These are phyloP conservation scores for Saccostrea glomerata DNA, from an alignment of 1,140 invertebrate species.

Conservation along the genomic window DNA sequence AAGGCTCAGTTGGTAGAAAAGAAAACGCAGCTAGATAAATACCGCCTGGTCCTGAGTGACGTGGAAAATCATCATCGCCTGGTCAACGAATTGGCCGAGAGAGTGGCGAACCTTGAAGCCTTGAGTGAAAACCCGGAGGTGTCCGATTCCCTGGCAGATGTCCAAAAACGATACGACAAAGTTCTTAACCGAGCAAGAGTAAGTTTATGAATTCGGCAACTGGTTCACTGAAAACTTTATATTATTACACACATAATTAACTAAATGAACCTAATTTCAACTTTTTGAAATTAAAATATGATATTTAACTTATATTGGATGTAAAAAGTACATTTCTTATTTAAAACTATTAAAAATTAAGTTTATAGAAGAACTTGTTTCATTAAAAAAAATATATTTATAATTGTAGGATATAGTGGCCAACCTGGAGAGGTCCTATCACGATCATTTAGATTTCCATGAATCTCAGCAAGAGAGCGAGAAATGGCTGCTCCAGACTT, in stretches of 20 bases:
- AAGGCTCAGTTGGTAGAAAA: conserved; percentile 83
- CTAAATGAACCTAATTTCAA: too few species aligned
- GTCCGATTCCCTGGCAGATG: conserved; percentile 66
- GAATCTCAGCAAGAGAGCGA: conserved; percentile 94
- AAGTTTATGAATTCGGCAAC: conserved; percentile 24
- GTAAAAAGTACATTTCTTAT: too few species aligned
- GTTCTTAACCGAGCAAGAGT: conserved; percentile 66
- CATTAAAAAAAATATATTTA: background rate
- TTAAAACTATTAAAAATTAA: too few species aligned
- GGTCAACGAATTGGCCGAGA: conserved; percentile 79
- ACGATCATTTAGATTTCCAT: conserved; percentile 91
- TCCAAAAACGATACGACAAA: conserved; percentile 68
- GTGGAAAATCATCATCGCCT: conserved; percentile 72
- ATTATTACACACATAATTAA: too few species aligned
- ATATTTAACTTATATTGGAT: too few species aligned
- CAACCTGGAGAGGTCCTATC: conserved; percentile 69
- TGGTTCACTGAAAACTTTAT: too few species aligned
- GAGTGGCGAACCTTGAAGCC: conserved; percentile 83
- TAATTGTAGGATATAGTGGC: conserved; percentile 68
- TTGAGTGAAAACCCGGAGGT: conserved; percentile 71
- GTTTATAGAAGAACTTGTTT: too few species aligned
- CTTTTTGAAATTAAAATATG: too few species aligned
- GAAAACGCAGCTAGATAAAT: conserved; percentile 91
- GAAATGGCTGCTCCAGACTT: conserved; percentile 96
- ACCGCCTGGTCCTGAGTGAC: conserved; percentile 78